Percentiles rank a stretch among this genome's conserved stretches.
phyloP scores from a whole-genome alignment of 2,888 invertebrate genomes.

The Lasioglossum lativentre region DNA sequence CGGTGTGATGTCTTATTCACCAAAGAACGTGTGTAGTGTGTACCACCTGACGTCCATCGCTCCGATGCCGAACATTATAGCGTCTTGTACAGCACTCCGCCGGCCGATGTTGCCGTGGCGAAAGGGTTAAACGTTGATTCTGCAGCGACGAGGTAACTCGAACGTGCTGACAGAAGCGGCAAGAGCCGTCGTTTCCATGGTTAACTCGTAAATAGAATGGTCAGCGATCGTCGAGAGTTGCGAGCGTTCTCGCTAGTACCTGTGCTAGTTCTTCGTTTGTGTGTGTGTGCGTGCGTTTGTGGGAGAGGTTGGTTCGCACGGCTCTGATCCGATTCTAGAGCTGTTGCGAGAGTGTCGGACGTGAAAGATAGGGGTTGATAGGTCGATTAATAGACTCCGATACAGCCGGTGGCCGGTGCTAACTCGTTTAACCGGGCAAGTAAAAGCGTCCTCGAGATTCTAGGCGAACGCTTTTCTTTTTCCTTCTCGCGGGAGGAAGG shows the following conservation, averaged over 20 bases:
- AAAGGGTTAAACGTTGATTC: background rate
- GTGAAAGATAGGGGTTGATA: conserved; percentile 26
- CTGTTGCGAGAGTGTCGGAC: conserved; percentile 14
- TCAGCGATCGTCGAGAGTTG: conserved; percentile 5
- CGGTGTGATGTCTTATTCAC: background rate
- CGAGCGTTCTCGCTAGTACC: background rate
- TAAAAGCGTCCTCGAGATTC: conserved; percentile 63
- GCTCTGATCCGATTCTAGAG: conserved; percentile 41
- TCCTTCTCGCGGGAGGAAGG: conserved; percentile 38
- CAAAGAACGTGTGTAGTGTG: background rate
- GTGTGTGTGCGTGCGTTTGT: background rate
- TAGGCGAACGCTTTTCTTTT: conserved; percentile 61
- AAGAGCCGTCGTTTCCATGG: conserved; percentile 16
- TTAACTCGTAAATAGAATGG: conserved; percentile 18
- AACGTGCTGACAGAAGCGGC: background rate
- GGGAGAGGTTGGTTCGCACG: conserved; percentile 56
- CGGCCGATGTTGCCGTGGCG: background rate
- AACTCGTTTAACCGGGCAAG: conserved; percentile 53
- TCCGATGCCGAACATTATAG: background rate
- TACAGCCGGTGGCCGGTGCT: conserved; percentile 25
- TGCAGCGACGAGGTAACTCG: background rate
- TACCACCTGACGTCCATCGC: background rate
- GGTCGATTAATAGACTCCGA: conserved; percentile 14
- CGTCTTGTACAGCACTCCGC: background rate
- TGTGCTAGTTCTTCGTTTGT: background rate